Evolutionary conservation across 1,140 invertebrate genomes (phyloP).

Genomic region (Drosophila pachea): DNA sequence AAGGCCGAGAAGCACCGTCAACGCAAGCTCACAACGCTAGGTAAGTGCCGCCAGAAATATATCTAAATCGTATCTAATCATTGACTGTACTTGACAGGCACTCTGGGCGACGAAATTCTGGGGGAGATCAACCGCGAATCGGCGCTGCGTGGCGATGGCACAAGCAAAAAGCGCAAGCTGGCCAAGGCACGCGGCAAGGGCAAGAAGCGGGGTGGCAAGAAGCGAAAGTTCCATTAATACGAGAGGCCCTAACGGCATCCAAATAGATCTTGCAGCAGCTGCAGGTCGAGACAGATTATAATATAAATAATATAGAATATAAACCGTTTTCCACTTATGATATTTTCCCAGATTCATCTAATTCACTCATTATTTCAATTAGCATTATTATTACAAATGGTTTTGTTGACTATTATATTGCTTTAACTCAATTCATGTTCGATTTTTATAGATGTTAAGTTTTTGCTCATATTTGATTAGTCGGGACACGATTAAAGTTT

Average conservation of each 20-base stretch:
- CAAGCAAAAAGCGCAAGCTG: slow-evolving; percentile 79
- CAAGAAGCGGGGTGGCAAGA: slow-evolving; percentile 80
- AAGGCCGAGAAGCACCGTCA: slow-evolving; percentile 91
- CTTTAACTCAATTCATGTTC: slow-evolving; percentile 15
- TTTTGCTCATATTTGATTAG: slow-evolving; percentile 18
- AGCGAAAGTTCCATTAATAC: slow-evolving; percentile 80
- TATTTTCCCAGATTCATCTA: slow-evolving; percentile 15
- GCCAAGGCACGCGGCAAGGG: slow-evolving; percentile 77
- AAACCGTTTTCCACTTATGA: slow-evolving; percentile 12
- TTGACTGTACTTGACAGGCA: slow-evolving; percentile 53
- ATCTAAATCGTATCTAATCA: background rate
- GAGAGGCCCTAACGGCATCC: slow-evolving; percentile 27
- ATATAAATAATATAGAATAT: slow-evolving; percentile 1
- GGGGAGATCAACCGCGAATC: slow-evolving; percentile 80
- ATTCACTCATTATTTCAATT: slow-evolving; percentile 3
- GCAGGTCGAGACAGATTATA: background rate
- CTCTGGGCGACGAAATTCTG: slow-evolving; percentile 90
- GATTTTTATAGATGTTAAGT: slow-evolving; percentile 28
- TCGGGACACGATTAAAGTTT: slow-evolving; percentile 20
- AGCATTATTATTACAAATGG: background rate
- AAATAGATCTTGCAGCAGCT: background rate
- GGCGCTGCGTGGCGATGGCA: slow-evolving; percentile 76
- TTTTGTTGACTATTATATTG: slow-evolving; percentile 25
- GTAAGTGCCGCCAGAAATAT: slow-evolving; percentile 63
- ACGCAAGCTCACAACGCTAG: slow-evolving; percentile 87